Evolutionary conservation across 2,888 invertebrate genomes (phyloP).

Genomic region (Agrotis exclamationis): DNA sequence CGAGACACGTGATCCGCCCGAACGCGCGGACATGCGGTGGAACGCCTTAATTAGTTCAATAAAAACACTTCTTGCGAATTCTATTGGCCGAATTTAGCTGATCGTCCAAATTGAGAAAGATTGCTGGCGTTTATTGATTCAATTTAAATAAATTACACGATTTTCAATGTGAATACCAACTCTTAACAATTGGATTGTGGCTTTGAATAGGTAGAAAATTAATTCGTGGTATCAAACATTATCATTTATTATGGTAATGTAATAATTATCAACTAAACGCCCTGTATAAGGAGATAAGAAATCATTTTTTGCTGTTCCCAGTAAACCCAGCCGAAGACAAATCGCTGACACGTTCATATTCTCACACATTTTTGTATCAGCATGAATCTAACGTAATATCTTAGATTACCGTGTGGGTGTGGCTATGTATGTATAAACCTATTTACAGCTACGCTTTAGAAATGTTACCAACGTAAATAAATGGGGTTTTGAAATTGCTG

Average conservation of each 20-base stretch:
- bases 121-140: neutral
- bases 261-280: conserved; percentile 6
- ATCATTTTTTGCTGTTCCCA: conserved; percentile 29
- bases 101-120: conserved; percentile 13
- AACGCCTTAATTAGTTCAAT: conserved; percentile 20
- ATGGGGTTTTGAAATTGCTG: conserved; percentile 29
- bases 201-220: neutral
- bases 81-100: conserved; percentile 14
- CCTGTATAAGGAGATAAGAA: conserved; percentile 4
- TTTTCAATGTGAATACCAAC: neutral
- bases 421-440: conserved; percentile 9
- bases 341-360: conserved; percentile 40
- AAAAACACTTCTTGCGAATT: conserved; percentile 8
- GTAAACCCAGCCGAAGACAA: conserved; percentile 40
- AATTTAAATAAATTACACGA: neutral
- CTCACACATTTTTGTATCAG: conserved; percentile 37
- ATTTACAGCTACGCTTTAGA: conserved; percentile 9
- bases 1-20: too few relatives aligned
- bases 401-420: conserved; percentile 15
- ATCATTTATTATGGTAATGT: conserved; percentile 10
- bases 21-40: too few relatives aligned
- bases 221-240: neutral
- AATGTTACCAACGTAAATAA: conserved; percentile 10
- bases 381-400: conserved; percentile 22
- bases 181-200: neutral